Conservation (phyloP, 2,888 invertebrate species). For the Trachelus troglodyta region DNA sequence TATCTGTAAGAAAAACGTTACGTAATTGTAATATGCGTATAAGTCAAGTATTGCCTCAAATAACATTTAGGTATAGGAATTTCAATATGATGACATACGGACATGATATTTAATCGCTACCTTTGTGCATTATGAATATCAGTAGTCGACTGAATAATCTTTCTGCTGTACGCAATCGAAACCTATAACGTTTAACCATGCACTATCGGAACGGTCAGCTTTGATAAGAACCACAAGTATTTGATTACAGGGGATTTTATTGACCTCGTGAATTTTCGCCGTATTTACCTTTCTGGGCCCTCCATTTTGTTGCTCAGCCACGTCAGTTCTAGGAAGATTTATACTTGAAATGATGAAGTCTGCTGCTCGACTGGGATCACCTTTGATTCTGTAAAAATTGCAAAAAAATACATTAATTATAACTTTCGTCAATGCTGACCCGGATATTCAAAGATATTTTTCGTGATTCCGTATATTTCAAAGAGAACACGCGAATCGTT, state of each 20-base stretch:
- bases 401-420: neutral
- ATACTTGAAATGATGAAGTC: slow-evolving; percentile 7
- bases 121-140: neutral
- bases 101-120: neutral
- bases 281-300: slow-evolving; percentile 52
- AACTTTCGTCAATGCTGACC: neutral
- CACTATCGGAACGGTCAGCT: no score
- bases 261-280: neutral
- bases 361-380: slow-evolving; percentile 46
- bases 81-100: neutral
- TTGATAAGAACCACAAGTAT: no score
- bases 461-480: neutral
- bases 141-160: neutral
- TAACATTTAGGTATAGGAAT: neutral
- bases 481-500: neutral
- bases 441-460: neutral
- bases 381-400: slow-evolving; percentile 47
- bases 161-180: neutral
- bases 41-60: neutral
- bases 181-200: no score
- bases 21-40: neutral
- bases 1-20: slow-evolving; percentile 40
- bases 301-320: slow-evolving; percentile 41
- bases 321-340: neutral
- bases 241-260: neutral